Conservation (phyloP, 2,888 invertebrate species). For the Pollenia labialis region DNA sequence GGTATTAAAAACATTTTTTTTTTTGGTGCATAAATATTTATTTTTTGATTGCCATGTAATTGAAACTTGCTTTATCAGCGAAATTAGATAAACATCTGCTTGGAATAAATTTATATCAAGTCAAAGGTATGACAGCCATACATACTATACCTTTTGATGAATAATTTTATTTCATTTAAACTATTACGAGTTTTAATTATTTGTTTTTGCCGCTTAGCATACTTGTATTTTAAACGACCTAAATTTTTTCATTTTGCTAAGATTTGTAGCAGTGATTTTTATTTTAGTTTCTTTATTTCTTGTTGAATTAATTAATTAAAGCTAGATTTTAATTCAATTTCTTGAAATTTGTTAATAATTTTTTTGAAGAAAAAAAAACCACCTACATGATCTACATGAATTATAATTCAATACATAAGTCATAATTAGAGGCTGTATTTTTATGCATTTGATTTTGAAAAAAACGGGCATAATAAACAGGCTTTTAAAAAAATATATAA, state of each 20-base stretch:
- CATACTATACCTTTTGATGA: constrained; percentile 30
- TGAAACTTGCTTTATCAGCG: constrained; percentile 60
- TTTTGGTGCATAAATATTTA: not conserved
- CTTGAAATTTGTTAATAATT: not conserved
- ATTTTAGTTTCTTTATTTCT: not conserved
- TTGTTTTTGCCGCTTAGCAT: constrained; percentile 22
- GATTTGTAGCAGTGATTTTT: constrained; percentile 15
- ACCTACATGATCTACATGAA: constrained; percentile 22
- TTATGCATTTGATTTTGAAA: too few relatives aligned
- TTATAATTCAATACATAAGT: constrained; percentile 40
- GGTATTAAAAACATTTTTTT: not conserved
- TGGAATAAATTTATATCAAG: constrained; percentile 5
- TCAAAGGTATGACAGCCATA: constrained; percentile 18
- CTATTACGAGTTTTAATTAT: constrained; percentile 25
- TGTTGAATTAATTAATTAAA: constrained; percentile 9
- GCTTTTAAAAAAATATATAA: too few relatives aligned
- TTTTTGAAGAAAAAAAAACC: not conserved
- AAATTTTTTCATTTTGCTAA: constrained; percentile 23
- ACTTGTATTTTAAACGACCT: constrained; percentile 36
- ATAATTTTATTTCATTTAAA: constrained; percentile 18
- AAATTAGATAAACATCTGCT: constrained; percentile 69
- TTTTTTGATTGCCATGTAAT: constrained; percentile 28
- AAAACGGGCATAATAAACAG: too few relatives aligned
- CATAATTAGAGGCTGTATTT: not conserved
- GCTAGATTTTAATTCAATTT: constrained; percentile 27